A percentile compares a stretch with the other conserved stretches of the same genome.
These are phyloP conservation scores for Drosophila trapezifrons DNA, from an alignment of 1,140 invertebrate species.

Conservation along the genomic window DNA sequence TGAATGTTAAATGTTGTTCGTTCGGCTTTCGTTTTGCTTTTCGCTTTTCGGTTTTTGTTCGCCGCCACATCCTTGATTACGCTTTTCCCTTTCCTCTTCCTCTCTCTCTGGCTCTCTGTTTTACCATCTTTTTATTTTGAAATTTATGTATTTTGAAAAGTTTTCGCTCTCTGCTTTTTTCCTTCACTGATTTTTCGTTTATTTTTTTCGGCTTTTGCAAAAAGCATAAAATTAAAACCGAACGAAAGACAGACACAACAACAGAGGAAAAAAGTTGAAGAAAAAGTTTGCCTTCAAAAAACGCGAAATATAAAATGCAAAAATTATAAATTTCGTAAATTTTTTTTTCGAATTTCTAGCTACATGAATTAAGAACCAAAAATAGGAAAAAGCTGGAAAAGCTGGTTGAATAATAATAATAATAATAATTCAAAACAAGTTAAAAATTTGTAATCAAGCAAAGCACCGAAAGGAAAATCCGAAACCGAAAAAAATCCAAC, in stretches of 20 bases:
- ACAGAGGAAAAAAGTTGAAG: constrained; percentile 51
- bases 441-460: constrained; percentile 32
- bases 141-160: constrained; percentile 72
- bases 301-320: constrained; percentile 30
- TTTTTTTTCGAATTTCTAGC: constrained; percentile 38
- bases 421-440: constrained; percentile 43
- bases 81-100: constrained; percentile 1
- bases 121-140: constrained; percentile 48
- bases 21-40: constrained; percentile 44
- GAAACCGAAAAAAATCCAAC: constrained; percentile 52
- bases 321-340: constrained; percentile 18
- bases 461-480: constrained; percentile 50
- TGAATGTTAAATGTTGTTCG: constrained; percentile 51
- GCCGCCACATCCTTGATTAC: constrained; percentile 29
- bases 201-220: constrained; percentile 26
- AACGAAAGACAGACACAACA: constrained; percentile 65
- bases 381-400: constrained; percentile 40
- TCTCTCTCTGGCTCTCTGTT: constrained; percentile 9
- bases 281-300: constrained; percentile 27
- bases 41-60: constrained; percentile 19
- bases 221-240: constrained; percentile 51
- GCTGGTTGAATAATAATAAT: constrained; percentile 27
- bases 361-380: constrained; percentile 44
- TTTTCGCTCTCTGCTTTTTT: constrained; percentile 16
- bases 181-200: constrained; percentile 31